Conservation (phyloP, 2,797 vertebrate genomes). For the Chrysocyon brachyurus region DNA sequence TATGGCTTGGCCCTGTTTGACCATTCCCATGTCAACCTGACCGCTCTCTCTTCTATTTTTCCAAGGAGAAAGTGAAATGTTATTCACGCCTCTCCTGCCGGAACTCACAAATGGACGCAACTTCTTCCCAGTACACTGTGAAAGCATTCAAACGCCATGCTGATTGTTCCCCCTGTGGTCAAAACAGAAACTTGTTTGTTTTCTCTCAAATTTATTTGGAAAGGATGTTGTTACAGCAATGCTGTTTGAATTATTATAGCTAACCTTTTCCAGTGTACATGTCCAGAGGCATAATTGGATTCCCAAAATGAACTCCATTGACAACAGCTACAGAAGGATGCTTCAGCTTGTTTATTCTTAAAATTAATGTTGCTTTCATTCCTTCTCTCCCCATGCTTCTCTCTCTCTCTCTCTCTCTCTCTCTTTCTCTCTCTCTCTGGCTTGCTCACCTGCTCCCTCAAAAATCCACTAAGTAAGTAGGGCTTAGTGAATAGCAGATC, state of each 20-base stretch:
- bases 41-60: neutral
- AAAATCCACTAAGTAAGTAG: neutral
- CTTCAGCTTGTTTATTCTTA: neutral
- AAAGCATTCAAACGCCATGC: slow-evolving; percentile 2
- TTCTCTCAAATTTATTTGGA: slow-evolving; percentile 67
- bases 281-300: slow-evolving; percentile 62
- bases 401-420: neutral
- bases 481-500: neutral
- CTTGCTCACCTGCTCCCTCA: neutral
- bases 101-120: neutral
- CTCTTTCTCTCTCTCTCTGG: neutral
- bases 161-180: neutral
- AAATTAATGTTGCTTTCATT: slow-evolving; percentile 29
- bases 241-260: slow-evolving; percentile 57
- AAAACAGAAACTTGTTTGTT: slow-evolving; percentile 64
- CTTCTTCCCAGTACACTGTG: neutral
- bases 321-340: neutral
- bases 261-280: slow-evolving; percentile 48
- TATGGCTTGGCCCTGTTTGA: neutral
- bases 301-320: slow-evolving; percentile 46
- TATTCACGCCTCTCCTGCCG: neutral
- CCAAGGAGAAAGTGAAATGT: slow-evolving; percentile 25
- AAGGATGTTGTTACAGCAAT: slow-evolving; percentile 37
- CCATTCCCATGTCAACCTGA: neutral
- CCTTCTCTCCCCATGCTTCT: neutral